Base-by-base conservation (phyloP, 2,888 invertebrate genomes). In the Ommatoiulus sabulosus region DNA sequence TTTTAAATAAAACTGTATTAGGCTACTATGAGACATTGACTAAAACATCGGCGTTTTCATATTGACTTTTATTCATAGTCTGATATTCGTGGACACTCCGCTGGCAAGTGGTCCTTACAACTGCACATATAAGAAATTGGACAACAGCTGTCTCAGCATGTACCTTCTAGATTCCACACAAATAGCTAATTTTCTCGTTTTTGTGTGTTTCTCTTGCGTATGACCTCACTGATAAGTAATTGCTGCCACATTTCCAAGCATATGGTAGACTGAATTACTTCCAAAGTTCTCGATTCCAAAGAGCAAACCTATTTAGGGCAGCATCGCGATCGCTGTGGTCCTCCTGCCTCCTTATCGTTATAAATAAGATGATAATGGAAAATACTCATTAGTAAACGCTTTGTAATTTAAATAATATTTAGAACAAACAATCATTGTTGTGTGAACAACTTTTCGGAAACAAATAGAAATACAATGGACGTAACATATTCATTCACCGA, bases 241-340 rank as follows among this genome's bases (percentile, higher is more conserved):
- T 12, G 8, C 12, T 10, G 72, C n/a, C n/a, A 17, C n/a, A 57
- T 57, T 57, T n/a, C 57, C 57, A 17, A 72, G 20, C 80, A 80
- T 35, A 80, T 80, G 80, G 80, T 6, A 80, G 35, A 35, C 12
- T 35, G 6, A 35, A 57, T 57, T n/a, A 57, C 57, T 80, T 24
- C 35, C 80, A 80, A 80, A 80, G 80, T 80, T 35, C 80, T 80
- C 80, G 2, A 24, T 35, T 35, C 80, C 24, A 80, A 80, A 80
- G 80, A 35, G 35, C 80, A 35, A 80, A 35, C 35, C 35, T 3
- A 80, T 80, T 80, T 80, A 80, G 80, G 80, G 8, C 80, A 24
- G 0, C 35, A 80, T 24, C 15, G 80, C 3, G 52, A 7, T 2
- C 80, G 80, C 35, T 17, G 63, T 1, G 80, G 35, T 10, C 5